Conservation (phyloP, 2,797 vertebrate genomes). For the Podarcis lilfordi region DNA sequence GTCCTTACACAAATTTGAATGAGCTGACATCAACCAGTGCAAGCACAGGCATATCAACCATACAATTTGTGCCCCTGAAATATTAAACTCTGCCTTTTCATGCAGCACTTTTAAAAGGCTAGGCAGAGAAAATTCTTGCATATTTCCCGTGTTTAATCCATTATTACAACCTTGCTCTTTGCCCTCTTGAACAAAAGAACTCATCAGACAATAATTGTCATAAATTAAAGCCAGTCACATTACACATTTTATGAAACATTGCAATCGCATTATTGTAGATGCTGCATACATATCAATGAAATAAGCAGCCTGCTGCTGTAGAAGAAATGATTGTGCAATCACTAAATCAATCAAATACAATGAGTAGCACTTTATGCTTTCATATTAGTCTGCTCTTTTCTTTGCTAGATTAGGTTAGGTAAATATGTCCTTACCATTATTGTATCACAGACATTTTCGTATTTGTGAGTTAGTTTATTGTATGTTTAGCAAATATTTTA, state of each 20-base stretch:
- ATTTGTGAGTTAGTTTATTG: conserved; percentile 42
- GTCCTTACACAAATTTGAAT: background rate
- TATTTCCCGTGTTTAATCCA: conserved; percentile 46
- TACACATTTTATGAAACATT: conserved; percentile 61
- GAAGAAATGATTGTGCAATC: conserved; percentile 10
- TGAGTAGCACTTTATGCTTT: conserved; percentile 58
- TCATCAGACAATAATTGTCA: conserved; percentile 58
- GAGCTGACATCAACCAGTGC: background rate
- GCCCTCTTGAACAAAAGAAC: conserved; percentile 53
- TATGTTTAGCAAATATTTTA: conserved; percentile 46
- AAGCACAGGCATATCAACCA: background rate
- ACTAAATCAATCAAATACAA: conserved; percentile 51
- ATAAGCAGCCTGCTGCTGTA: conserved; percentile 36
- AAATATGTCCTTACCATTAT: conserved; percentile 60
- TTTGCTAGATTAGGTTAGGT: conserved; percentile 41
- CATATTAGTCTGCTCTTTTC: conserved; percentile 57
- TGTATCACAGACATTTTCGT: conserved; percentile 43
- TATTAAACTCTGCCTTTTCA: conserved; percentile 16
- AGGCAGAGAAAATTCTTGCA: background rate
- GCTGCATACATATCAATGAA: conserved; percentile 31
- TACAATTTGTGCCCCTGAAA: background rate
- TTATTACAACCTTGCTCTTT: conserved; percentile 66
- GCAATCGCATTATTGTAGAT: conserved; percentile 45
- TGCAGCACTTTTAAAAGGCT: conserved; percentile 13
- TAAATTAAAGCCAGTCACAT: conserved; percentile 50